Base-by-base conservation (phyloP, 2,113 vertebrate genomes). In the Craseonycteris thonglongyai region DNA sequence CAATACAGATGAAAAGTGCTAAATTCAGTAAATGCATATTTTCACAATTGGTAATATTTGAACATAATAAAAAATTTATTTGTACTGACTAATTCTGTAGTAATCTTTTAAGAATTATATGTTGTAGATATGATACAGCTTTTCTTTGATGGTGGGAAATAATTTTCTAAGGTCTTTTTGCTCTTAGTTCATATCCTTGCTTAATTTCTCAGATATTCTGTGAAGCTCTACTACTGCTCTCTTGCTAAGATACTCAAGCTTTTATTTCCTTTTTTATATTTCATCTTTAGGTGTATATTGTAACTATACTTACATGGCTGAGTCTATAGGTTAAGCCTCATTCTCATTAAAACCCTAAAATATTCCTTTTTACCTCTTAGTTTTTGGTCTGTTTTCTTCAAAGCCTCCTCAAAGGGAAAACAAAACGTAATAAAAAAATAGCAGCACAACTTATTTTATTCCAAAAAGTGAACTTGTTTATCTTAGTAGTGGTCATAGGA, bases 121-220 rank as follows among this genome's bases (percentile, higher is more conserved):
- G 40, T 72, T 51, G 16, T 3, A 81, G 35, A 76, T 65, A 65
- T n/a, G 30, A 19, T 12, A 54, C 75, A 94, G 56, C 5, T 89
- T 89, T 88, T 42, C n/a, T 87, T 90, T 72, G 81, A n/a, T 71
- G 86, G n/a, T 90, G 79, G 45, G n/a, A 92, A 92, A 82, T 94
- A 80, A 74, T 92, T 89, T 95, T 92, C n/a, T 89, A 45, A 74
- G 11, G 2, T 79, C 45, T 75, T 24, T 95, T 90, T 93, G 47
- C 74, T 40, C 16, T 90, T 94, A 45, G 7, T 87, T 92, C 59
- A 66, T 45, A 63, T 61, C 76, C 6, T 68, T 78, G 35, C 33
- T 65, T 92, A 68, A 58, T 87, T 91, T 88, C 28, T 83, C 56
- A 78, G 88, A 83, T 79, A 83, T 68, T 65, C 59, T 90, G 3